Base-by-base conservation (phyloP, 1,140 invertebrate species). In the Samia ricini region DNA sequence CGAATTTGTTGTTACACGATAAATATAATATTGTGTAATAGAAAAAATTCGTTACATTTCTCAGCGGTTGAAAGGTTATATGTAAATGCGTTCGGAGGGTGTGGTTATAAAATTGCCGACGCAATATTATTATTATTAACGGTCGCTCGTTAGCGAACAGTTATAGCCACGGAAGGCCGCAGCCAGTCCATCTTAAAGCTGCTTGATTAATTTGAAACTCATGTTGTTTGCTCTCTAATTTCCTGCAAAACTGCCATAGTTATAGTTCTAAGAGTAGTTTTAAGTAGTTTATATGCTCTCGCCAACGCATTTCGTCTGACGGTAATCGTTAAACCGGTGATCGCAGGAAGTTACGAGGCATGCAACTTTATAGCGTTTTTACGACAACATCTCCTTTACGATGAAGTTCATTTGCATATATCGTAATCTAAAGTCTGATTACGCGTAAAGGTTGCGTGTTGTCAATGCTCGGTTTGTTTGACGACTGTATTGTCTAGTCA, bases 221-320 rank as follows among this genome's bases (percentile, higher is more conserved):
- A 72, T 77, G 78, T 84, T 76, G 77, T 76, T 62, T 74, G 78
- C 76, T 82, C 71, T 78, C 74, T 76, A 76, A 76, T 77, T 81
- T 79, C 76, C 74, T 81, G 75, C 74, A 72, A 69, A 74, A 83
- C 78, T 83, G 81, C 78, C 85, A 85, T 88, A 78, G 69, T 72
- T 62, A 60, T 81, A 83, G 74, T 75, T 48, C 64, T 71, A 77
- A 83, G 72, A 66, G 60, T 85, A 83, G 71, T 71, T 63, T 61
- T 82, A 78, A 77, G 71, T 71, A 73, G 63, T 71, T 55, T 72
- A 65, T 57, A 66, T 59, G 52, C 55, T 68, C 50, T 61, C 60
- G 68, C 59, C 42, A 68, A 56, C 42, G 65, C 61, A 68, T 67
- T 57, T 69, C 57, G 52, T 62, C 54, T 29, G 48, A 56, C 64